phyloP scores from a whole-genome alignment of 2,113 vertebrate genomes.

The Pipra filicauda region DNA sequence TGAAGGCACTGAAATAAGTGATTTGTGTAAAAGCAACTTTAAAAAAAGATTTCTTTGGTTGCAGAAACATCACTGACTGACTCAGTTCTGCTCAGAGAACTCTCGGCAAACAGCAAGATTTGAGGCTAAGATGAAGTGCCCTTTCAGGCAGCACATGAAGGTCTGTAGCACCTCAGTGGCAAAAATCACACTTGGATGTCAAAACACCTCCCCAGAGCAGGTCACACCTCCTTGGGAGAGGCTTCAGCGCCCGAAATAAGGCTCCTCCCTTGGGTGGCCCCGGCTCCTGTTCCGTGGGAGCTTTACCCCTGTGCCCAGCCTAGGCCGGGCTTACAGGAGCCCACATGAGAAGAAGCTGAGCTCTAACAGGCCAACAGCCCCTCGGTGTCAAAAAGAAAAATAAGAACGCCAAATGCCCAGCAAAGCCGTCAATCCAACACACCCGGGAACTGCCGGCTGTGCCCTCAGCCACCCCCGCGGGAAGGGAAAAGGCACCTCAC shows the following conservation, averaged over 20 bases:
- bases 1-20: not conserved
- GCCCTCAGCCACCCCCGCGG: too few relatives aligned
- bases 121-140: not conserved
- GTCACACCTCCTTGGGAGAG: not conserved
- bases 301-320: not conserved
- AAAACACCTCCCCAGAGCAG: not conserved
- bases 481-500: not conserved
- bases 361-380: not conserved
- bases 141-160: not conserved
- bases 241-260: not conserved
- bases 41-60: not conserved
- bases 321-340: not conserved
- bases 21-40: not conserved
- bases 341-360: not conserved
- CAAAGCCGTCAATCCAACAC: not conserved
- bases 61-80: not conserved
- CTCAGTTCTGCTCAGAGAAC: not conserved
- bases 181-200: not conserved
- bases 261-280: not conserved
- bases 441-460: not conserved
- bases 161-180: not conserved
- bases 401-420: not conserved
- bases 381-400: not conserved
- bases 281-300: not conserved
- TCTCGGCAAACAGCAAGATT: not conserved